phyloP scores from a whole-genome alignment of 2,888 invertebrate genomes.

The Phaonia tiefii region DNA sequence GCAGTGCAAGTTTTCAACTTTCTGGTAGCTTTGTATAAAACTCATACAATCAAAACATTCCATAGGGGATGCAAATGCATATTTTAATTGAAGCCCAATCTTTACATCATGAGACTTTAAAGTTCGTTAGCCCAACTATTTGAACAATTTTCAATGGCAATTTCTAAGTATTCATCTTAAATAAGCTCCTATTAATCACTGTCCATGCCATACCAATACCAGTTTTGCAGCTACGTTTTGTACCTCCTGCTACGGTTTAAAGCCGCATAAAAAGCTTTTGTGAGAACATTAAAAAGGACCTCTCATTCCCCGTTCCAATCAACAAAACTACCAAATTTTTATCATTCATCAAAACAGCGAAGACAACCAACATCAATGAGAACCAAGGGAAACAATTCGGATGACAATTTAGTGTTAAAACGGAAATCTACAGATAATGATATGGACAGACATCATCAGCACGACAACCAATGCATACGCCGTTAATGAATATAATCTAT shows the following conservation, averaged over 20 bases:
- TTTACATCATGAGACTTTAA: too few relatives aligned
- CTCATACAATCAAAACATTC: too few relatives aligned
- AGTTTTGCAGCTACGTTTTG: slow-evolving; percentile 32
- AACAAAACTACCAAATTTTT: slow-evolving; percentile 50
- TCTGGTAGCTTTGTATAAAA: too few relatives aligned
- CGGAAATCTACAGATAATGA: slow-evolving; percentile 37
- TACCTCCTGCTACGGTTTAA: neutral
- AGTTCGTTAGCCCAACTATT: too few relatives aligned
- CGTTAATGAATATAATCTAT: slow-evolving; percentile 78
- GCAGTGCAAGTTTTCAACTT: too few relatives aligned
- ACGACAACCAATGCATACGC: slow-evolving; percentile 52
- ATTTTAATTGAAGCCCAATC: too few relatives aligned
- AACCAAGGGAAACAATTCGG: slow-evolving; percentile 52
- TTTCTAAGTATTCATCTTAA: too few relatives aligned
- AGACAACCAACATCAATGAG: neutral
- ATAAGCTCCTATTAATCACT: neutral
- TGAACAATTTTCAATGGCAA: too few relatives aligned
- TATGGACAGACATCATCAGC: slow-evolving; percentile 19
- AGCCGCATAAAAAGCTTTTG: slow-evolving; percentile 20
- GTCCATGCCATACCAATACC: slow-evolving; percentile 11
- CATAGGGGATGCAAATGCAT: too few relatives aligned
- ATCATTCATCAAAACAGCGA: slow-evolving; percentile 62
- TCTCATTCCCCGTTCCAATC: slow-evolving; percentile 15
- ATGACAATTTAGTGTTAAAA: slow-evolving; percentile 58
- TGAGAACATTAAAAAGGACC: slow-evolving; percentile 45